Evolutionary conservation across 2,113 vertebrate genomes (phyloP).

Genomic region (Monarcha castaneiventris): DNA sequence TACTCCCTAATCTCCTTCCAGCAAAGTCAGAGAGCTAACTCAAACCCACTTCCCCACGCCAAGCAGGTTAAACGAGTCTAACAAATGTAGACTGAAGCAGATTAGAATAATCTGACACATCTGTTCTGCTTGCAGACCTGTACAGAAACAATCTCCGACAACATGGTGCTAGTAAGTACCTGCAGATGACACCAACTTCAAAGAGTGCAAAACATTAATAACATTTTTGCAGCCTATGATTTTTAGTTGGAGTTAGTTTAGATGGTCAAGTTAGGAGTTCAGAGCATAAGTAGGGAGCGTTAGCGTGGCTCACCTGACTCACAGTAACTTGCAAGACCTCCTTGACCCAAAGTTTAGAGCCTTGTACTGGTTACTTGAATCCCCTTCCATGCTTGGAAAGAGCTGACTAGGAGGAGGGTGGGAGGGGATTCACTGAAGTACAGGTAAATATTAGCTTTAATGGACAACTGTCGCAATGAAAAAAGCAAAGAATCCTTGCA

Average conservation of each 20-base stretch:
- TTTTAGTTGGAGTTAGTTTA: background rate
- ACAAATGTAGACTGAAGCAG: background rate
- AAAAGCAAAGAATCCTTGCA: background rate
- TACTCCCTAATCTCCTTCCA: background rate
- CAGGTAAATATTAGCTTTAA: background rate
- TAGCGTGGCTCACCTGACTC: background rate
- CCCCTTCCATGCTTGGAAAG: background rate
- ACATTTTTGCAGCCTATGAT: background rate
- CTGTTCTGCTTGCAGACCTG: background rate
- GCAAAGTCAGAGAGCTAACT: background rate
- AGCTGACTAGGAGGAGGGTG: background rate
- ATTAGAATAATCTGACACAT: background rate
- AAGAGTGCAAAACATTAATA: rapidly evolving
- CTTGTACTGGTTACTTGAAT: background rate
- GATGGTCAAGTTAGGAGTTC: background rate
- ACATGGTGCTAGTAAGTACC: background rate
- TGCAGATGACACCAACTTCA: background rate
- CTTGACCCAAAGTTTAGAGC: background rate
- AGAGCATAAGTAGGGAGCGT: background rate
- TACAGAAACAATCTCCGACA: background rate
- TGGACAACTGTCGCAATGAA: background rate
- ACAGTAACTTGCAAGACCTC: background rate
- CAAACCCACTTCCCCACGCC: background rate
- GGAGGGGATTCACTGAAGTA: background rate
- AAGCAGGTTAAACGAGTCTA: background rate